Base-by-base conservation (phyloP, 2,888 invertebrate species). In the Drosophila trichaetosa region DNA sequence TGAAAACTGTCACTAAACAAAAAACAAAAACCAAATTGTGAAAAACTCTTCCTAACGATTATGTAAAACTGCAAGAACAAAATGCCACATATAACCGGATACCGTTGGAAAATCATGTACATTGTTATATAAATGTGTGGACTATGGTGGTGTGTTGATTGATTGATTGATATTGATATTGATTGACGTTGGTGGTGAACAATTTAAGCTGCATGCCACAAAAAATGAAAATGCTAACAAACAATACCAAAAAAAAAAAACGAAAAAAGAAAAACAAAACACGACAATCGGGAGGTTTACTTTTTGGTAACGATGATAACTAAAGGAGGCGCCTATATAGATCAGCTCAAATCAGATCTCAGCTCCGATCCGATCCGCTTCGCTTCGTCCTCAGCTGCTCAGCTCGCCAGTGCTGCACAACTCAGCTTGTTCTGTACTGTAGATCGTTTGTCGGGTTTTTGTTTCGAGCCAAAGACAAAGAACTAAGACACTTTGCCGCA, bases 401-500 rank as follows among this genome's bases (percentile, higher is more conserved):
- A 57, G 57, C 42, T 40, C 40, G 4, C 18, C 36, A 56, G 31
- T 40, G 52, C 52, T n/a, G 18, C 54, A 36, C 57, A 46, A 38
- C 73, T 80, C 69, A 80, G 77, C 80, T 64, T 74, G 67, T 80
- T 61, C 53, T 65, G 75, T 78, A 31, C 36, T 80, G 80, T 78
- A 82, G 54, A 86, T 73, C 73, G 83, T 83, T 83, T 89, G 84
- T 87, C 69, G 76, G 79, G 64, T 65, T 84, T 89, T 69, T 72
- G 73, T 84, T 82, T 79, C 69, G 42, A 67, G 80, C 61, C 73
- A 72, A 67, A 76, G 82, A 89, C 84, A 87, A 85, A 88, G 87
- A 79, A 84, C 71, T 85, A 89, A 76, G 86, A 85, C 88, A 85
- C 88, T 88, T 90, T 90, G 85, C 85, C 85, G 85, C 86, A 82